Percentiles rank a stretch among this genome's conserved stretches.
These are phyloP conservation scores for Apamea epomidion DNA, from an alignment of 2,888 invertebrate species.

Conservation along the genomic window DNA sequence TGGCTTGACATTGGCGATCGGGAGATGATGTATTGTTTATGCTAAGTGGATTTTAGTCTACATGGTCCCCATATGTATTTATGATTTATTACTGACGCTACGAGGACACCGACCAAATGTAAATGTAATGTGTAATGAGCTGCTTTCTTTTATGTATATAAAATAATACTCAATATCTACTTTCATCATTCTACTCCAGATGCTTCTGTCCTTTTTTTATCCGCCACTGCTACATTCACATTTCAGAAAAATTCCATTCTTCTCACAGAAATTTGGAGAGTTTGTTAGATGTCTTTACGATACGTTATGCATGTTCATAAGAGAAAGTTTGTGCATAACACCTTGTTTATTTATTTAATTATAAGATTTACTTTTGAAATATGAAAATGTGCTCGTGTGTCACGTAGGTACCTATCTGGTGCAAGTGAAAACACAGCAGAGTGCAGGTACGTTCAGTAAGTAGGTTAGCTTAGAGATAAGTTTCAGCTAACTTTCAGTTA, in stretches of 20 bases:
- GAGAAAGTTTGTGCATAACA: conserved; percentile 46
- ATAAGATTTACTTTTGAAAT: background rate
- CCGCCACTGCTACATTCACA: conserved; percentile 13
- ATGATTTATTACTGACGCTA: conserved; percentile 41
- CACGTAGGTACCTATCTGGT: conserved; percentile 25
- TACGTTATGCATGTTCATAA: conserved; percentile 24
- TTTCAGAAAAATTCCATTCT: conserved; percentile 11
- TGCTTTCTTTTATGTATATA: conserved; percentile 22
- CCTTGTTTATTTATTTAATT: conserved; percentile 22
- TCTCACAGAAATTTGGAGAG: conserved; percentile 11
- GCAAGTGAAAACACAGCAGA: conserved; percentile 36
- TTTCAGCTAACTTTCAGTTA: conserved; percentile 46
- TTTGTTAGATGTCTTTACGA: conserved; percentile 20
- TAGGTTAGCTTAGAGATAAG: conserved; percentile 46
- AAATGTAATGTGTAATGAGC: conserved; percentile 1
- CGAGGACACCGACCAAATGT: conserved; percentile 13
- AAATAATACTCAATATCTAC: conserved; percentile 9
- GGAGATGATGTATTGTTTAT: conserved; percentile 41
- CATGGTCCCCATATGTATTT: conserved; percentile 3
- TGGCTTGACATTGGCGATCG: conserved; percentile 56
- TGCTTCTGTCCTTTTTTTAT: background rate
- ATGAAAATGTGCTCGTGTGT: conserved; percentile 9
- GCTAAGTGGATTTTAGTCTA: conserved; percentile 45
- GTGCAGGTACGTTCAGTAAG: conserved; percentile 21
- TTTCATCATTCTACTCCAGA: conserved; percentile 1